Base-by-base conservation (phyloP, 2,797 vertebrate species). In the Intellagama lesueurii region DNA sequence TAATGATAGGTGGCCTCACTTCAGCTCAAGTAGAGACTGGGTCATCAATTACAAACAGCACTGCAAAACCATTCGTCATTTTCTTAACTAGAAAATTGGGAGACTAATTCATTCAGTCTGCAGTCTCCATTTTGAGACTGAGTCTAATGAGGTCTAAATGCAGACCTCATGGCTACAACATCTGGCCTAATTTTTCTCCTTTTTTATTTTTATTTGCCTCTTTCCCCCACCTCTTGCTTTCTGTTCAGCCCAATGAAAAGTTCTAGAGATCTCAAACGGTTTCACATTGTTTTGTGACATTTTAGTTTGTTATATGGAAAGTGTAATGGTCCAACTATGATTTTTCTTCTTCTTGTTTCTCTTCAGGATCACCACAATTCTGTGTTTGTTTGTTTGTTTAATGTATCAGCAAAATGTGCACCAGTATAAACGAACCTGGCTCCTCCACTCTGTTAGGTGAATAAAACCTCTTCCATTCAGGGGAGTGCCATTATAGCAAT, bases 101-200 rank as follows among this genome's bases (percentile, higher is more conserved):
- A n/a, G 24, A n/a, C 40, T 77, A 78, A 86, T 47, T 78, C 19
- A 77, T 77, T 78, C 85, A 86, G 19, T 77, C 19, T 77, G 28
- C 28, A 66, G 17, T 60, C 35, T 81, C 56, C 35, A 44, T 68
- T 60, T 66, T 68, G 40, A 77, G 35, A 86, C 75, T 35, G 40
- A 86, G 60, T 47, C 30, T 86, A n/a, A 60, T 47, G 9, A 64
- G 4, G 17, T n/a, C 52, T 40, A 76, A 76, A 76, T 60, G 16
- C 72, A 85, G 52, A 60, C 32, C 24, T 85, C 70, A 40, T 85
- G 72, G 72, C 32, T 69, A 19, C 44, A 70, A 83, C 44, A 68
- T 83, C 40, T 47, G 66, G 40, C 60, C 60, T 64, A 64, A 22
- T 64, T 64, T 22, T 64, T 64, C 52, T 56, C 52, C 5, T 30